Evolutionary conservation across 2,797 vertebrate species (phyloP), one percentile per base, ranked within the genome.

Genomic region (Megaceryle alcyon): DNA sequence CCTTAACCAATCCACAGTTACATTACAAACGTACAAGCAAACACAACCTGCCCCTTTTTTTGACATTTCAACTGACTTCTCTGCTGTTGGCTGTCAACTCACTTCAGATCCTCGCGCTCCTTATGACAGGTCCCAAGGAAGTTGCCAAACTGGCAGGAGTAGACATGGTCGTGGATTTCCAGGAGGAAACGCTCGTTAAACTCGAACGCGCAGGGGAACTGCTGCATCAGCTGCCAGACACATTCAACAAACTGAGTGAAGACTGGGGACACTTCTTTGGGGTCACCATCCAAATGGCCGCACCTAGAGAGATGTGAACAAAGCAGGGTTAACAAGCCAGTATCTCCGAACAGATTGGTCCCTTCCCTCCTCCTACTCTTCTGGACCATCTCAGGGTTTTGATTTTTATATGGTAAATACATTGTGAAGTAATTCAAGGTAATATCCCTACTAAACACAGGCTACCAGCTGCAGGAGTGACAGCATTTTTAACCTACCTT

Each of bases 241-340:
- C 98, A 98, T 46, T 98, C 98, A 41, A 98, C 33, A 29, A 99
- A 99, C 94, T 98, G 98, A 1, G 98, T 98, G 90, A 99, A 99
- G 64, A 99, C 97, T 14, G 98, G 98, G 16, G 98, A 99, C 23
- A 98, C 97, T 92, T 99, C 98, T 57, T 98, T 98, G 53, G 98
- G 97, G 92, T 98, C 98, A n/a, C 98, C 97, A 43, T 98, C 97
- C 85, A 98, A 82, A 70, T 98, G 98, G 73, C 98, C 98, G 97
- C 98, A 99, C 92, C 98, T 98, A 70, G 39, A 94, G 31, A 86
- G 43, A 29, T 7, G 35, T 14, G 94, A 80, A 86, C 61, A 60
- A 71, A 31, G 26, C 14, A 29, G 9, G 33, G 21, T 48, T 64
- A 9, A 43, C 26, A 49, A 66, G n/a, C 21, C 39, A 44, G 1